Base-by-base conservation (phyloP, 2,797 vertebrate genomes). In the Sorex maritimensis region DNA sequence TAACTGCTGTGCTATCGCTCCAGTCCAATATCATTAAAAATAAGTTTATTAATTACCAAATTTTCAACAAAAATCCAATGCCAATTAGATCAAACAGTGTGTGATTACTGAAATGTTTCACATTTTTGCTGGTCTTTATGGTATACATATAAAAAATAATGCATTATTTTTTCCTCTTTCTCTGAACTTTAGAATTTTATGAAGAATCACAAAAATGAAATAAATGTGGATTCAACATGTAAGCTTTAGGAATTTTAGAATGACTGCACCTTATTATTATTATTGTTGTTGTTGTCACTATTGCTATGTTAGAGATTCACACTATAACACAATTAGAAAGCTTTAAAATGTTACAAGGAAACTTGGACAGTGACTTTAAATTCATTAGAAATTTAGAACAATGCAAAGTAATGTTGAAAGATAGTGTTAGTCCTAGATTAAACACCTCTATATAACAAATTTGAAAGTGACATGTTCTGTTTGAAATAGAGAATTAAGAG, bases 11-110 rank as follows among this genome's bases (percentile, higher is more conserved):
- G 34, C 34, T 34, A 34, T 34, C 34, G 34, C 34, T 34, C 34
- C 34, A 34, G 34, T 34, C 34, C 34, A 13, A 80, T 92, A 91
- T 94, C 44, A 94, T 80, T 93, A 61, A 93, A 95, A 92, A 90
- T 68, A 91, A 88, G 77, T 68, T 52, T 1, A 77, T 82, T 38
- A 88, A 80, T 44, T 84, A 74, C 30, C 5, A 81, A 88, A 82
- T 75, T 67, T 82, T 52, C 21, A 28, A 81, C 3, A 91, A 52
- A 94, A 88, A 81, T 52, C 71, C 61, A 93, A 44, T 72, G 91
- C 26, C 82, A 91, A 88, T 30, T 68, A 58, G 34, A 73, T 1
- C 65, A 90, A 83, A 6, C 24, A 82, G 61, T 69, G 41, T 34
- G 78, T 81, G 46, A 92, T 77, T 71, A 80, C 79, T 71, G 74